A percentile compares a stretch with the other conserved stretches of the same genome.
Conservation (phyloP, 2,797 vertebrate genomes). For the Chloroceryle amazona region DNA sequence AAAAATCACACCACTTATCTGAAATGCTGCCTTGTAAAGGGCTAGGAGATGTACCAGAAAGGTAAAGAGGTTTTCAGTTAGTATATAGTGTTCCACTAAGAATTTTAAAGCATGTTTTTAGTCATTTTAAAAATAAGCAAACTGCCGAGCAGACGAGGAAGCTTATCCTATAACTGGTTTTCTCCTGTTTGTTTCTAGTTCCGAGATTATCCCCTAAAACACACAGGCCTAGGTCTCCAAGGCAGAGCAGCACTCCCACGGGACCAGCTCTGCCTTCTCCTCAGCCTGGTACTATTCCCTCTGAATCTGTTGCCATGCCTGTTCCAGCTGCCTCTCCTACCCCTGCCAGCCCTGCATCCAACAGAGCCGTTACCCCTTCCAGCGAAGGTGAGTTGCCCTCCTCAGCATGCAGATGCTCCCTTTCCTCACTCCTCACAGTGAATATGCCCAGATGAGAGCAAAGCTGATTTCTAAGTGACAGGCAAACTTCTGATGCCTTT, state of each 20-base stretch:
- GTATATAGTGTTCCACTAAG: background rate
- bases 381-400: conserved; percentile 85
- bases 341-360: conserved; percentile 91
- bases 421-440: background rate
- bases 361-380: conserved; percentile 89
- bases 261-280: conserved; percentile 89
- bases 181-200: conserved; percentile 78
- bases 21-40: background rate
- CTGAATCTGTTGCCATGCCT: conserved; percentile 88
- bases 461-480: background rate
- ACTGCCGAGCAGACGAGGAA: conserved; percentile 1
- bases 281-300: conserved; percentile 89
- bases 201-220: conserved; percentile 86
- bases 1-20: background rate
- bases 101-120: conserved; percentile 38
- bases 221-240: conserved; percentile 95
- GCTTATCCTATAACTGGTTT: conserved; percentile 55
- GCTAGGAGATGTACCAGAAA: conserved; percentile 32
- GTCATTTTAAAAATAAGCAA: conserved; percentile 21
- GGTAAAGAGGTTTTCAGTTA: conserved; percentile 35
- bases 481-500: background rate
- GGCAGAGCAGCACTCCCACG: conserved; percentile 89
- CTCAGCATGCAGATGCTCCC: rapidly evolving
- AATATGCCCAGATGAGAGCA: background rate
- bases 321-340: conserved; percentile 90